Percentiles rank a stretch among this genome's conserved stretches.
These are phyloP conservation scores for Myanophis thanlyinensis DNA, from an alignment of 2,113 vertebrate species.

Conservation along the genomic window DNA sequence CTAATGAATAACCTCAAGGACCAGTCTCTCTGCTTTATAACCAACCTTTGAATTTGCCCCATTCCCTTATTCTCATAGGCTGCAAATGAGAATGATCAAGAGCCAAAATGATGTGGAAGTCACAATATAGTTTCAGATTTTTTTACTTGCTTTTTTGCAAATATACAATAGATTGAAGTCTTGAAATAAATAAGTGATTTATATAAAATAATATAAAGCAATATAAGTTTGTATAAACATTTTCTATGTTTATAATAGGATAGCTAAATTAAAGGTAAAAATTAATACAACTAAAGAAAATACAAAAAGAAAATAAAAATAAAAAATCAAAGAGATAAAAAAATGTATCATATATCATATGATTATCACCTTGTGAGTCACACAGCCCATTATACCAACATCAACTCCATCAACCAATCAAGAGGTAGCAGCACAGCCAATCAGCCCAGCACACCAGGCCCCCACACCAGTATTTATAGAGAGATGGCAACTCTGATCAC, in stretches of 20 bases:
- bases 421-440: no score
- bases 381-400: no score
- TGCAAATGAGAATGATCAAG: conserved; percentile 25
- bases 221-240: background rate
- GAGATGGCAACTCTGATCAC: no score
- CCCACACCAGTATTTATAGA: no score
- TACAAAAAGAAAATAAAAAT: background rate
- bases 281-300: background rate
- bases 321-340: background rate
- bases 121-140: background rate
- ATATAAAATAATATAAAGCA: background rate
- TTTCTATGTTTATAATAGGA: background rate
- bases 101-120: conserved; percentile 29
- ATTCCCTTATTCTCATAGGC: conserved; percentile 45
- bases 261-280: background rate
- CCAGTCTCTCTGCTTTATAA: conserved; percentile 35
- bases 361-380: no score
- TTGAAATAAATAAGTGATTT: background rate
- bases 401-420: no score
- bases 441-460: no score
- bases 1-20: conserved; percentile 64
- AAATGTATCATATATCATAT: no score
- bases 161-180: background rate
- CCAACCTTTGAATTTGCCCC: conserved; percentile 30
- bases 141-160: background rate